Evolutionary conservation across 2,113 vertebrate species (phyloP).

Genomic region (Suncus etruscus): DNA sequence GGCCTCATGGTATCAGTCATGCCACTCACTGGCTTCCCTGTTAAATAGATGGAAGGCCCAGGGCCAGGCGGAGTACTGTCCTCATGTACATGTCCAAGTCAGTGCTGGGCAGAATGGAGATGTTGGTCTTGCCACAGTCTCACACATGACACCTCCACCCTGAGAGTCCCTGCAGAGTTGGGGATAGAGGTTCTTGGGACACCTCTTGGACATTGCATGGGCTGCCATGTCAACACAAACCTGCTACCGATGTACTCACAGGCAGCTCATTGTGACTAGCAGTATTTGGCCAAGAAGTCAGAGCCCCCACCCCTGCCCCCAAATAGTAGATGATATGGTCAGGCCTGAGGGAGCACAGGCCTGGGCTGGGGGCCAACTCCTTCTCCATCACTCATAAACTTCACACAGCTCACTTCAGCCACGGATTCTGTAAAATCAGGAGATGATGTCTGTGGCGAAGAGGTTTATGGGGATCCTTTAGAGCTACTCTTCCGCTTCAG

Average conservation of each 20-base stretch:
- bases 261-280: slow-evolving; percentile 43
- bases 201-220: not conserved
- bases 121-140: not conserved
- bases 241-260: not conserved
- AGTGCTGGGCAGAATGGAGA: not conserved
- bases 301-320: too few relatives aligned
- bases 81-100: not conserved
- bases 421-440: not conserved
- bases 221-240: slow-evolving; percentile 65
- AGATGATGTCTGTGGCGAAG: not conserved
- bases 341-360: not conserved
- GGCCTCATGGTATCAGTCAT: not conserved
- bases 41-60: not conserved
- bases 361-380: not conserved
- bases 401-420: not conserved
- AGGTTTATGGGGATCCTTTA: not conserved
- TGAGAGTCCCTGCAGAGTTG: not conserved
- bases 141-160: not conserved
- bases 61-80: not conserved
- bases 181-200: not conserved
- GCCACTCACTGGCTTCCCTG: not conserved
- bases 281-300: slow-evolving; percentile 14
- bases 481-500: too few relatives aligned
- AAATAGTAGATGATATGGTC: not conserved
- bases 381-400: not conserved